Base-by-base conservation (phyloP, 2,113 vertebrate species). In the Noctilio leporinus region DNA sequence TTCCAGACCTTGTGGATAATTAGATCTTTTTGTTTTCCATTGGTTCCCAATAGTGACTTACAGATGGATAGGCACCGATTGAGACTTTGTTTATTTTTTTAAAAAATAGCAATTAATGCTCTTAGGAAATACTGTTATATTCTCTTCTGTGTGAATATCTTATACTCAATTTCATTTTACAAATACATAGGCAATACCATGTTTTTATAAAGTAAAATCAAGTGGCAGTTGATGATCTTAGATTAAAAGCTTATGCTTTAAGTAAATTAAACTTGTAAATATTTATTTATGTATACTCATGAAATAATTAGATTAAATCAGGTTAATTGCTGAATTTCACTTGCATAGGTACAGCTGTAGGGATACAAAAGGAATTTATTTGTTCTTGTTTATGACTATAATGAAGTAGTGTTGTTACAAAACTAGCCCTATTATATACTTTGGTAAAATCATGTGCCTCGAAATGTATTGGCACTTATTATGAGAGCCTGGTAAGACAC, bases 1-100 rank as follows among this genome's bases (percentile, higher is more conserved):
- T 97, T 97, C 89, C 47, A 97, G 95, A 70, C 78, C 96, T 97
- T 97, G 59, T 96, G 94, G 82, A 89, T 95, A 96, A 16, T 96
- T 87, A 75, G 87, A 83, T 89, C 87, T 91, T 94, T 96, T 94
- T 93, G 87, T 95, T 95, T 96, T 93, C 57, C 14, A 15, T 85
- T 72, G 84, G 85, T 93, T 91, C 40, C 75, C 55, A 80, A 10
- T 81, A 91, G 89, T 89, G 83, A 91, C 91, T 87, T 97, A 55
- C 47, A 94, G 91, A 94, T 90, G 72, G 72, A 67, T 88, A 80
- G 81, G 77, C 85, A 70, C 24, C 53, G 55, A 77, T 64, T 76
- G 86, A 95, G 75, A 96, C 53, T 95, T 88, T 84, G 89, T 91
- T 95, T 64, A 86, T 94, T 97, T 95, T 93, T 78, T 93, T 93